Evolutionary conservation across 2,888 invertebrate species (phyloP).

Genomic region (Drosophila colorata): DNA sequence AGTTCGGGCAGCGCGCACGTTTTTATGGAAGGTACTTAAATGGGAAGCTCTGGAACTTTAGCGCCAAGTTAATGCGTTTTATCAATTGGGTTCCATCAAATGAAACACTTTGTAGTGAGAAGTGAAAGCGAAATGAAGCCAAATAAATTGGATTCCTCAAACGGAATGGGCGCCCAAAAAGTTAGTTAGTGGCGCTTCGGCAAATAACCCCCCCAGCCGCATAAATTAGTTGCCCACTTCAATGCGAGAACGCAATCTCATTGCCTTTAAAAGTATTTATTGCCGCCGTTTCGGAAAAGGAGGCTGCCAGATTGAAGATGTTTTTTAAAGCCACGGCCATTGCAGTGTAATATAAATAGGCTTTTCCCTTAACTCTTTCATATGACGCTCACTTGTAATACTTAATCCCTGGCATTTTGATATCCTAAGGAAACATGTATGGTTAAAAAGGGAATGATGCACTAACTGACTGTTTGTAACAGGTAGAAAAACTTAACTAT

Average conservation of each 20-base stretch:
- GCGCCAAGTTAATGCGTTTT: slow-evolving; percentile 76
- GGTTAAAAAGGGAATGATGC: not conserved
- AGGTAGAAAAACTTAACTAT: no score
- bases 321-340: not conserved
- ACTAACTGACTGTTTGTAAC: not conserved
- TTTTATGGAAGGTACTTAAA: slow-evolving; percentile 63
- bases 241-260: slow-evolving; percentile 4
- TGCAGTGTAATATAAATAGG: no score
- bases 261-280: slow-evolving; percentile 32
- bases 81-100: slow-evolving; percentile 79
- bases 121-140: slow-evolving; percentile 43
- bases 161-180: slow-evolving; percentile 22
- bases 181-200: slow-evolving; percentile 64
- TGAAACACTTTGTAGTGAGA: slow-evolving; percentile 70
- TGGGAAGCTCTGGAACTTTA: slow-evolving; percentile 55
- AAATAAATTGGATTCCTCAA: slow-evolving; percentile 74
- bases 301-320: slow-evolving; percentile 21
- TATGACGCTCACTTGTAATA: no score
- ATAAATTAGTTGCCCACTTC: slow-evolving; percentile 56
- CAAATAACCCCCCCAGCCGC: slow-evolving; percentile 30
- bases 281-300: not conserved
- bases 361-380: no score
- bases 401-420: no score
- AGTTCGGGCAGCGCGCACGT: slow-evolving; percentile 31
- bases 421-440: no score